Evolutionary conservation across 1,140 invertebrate genomes (phyloP), one percentile per base, ranked within the genome.

Genomic region (Meloidogyne hapla): DNA sequence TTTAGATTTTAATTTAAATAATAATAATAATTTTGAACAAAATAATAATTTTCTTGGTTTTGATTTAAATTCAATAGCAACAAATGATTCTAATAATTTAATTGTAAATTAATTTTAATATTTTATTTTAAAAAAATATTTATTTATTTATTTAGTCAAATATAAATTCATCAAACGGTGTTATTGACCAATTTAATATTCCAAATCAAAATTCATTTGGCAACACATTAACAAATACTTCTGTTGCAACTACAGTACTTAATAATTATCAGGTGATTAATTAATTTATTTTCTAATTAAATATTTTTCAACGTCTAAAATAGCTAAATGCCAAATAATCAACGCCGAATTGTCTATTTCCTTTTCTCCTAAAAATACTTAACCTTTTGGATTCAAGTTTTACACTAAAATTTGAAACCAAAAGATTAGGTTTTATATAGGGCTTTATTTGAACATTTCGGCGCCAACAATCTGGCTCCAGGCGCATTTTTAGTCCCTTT

Each of bases 1-100:
- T 56, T 56, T 56, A 56, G 48, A 56, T 56, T 56, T 56, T 56
- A 18, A 56, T n/a, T 56, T 56, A 56, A 56, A 56, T 56, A 56
- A 56, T 56, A 45, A 42, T 42, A 48, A 56, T 56, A n/a, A n/a
- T 56, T 21, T 56, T 56, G 48, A 21, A 48, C 45, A 48, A 18
- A 5, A 15, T 18, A 48, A 48, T 48, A 48, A 48, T 48, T 48
- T 48, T 3, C 5, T 48, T 48, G 15, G 15, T 18, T 56, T 56
- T n/a, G 48, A 56, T n/a, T n/a, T 56, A n/a, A 56, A 56, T 56
- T 56, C 48, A 56, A 56, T 56, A n/a, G 18, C 48, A n/a, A 13
- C 40, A 13, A 42, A 42, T 56, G 18, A 56, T 56, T n/a, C 18
- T n/a, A 56, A 48, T 48, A 48, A 56, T 56, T 56, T 56, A 56